Base-by-base conservation (phyloP, 1,140 invertebrate species). In the Tyrophagus putrescentiae region DNA sequence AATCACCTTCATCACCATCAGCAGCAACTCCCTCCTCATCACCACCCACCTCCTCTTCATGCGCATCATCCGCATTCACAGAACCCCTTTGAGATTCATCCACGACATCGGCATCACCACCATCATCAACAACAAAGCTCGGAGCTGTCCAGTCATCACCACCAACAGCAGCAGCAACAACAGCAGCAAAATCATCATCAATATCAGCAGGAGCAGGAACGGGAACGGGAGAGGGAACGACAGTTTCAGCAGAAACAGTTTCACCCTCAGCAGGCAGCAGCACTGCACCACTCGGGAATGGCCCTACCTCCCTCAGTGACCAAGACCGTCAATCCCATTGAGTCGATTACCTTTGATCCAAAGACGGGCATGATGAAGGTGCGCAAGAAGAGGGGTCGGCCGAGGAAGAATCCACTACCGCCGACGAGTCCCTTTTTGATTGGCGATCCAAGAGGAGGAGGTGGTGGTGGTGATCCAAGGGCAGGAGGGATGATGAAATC, bases 371-470 rank as follows among this genome's bases (percentile, higher is more conserved):
- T 48, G 45, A 9, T 9, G 7, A 48, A 48, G 18, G 18, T 48
- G 7, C 23, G 31, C 13, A 48, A 48, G 45, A 48, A 48, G 18
- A 21, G 45, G 23, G 45, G 45, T 21, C 45, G 45, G 31, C 45
- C 45, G 18, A 21, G 45, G 13, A 48, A 48, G 45, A 48, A 48
- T 48, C 45, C 45, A 48, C 9, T 48, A 29, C 7, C 45, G 13
- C 45, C 45, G 7, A 6, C 45, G n/a, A n/a, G n/a, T n/a, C n/a
- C n/a, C n/a, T n/a, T n/a, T n/a, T n/a, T n/a, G n/a, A n/a, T n/a
- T n/a, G n/a, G n/a, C n/a, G n/a, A n/a, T n/a, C n/a, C n/a, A n/a
- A n/a, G n/a, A n/a, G n/a, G n/a, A n/a, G n/a, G n/a, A n/a, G n/a
- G n/a, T n/a, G n/a, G n/a, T n/a, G n/a, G n/a, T n/a, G n/a, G n/a